Evolutionary conservation across 2,888 invertebrate genomes (phyloP), one percentile per base, ranked within the genome.

Genomic region (Harpalus rufipes): DNA sequence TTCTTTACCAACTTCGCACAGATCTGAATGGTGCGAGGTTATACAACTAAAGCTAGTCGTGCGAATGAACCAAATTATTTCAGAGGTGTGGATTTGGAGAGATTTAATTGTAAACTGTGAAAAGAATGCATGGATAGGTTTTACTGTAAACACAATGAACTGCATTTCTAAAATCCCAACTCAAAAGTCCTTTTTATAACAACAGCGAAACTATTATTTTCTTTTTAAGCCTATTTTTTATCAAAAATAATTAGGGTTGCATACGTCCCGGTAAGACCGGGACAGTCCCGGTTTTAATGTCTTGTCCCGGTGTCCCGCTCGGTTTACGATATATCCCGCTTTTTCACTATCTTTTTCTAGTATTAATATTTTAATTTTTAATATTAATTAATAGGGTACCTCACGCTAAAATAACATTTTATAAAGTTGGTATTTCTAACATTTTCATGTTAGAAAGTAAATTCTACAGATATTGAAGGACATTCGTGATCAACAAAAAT

Each of bases 1-100:
- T 84, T 84, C 84, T 84, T 84, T 51, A 83, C 25, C n/a, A 14
- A 74, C 44, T 74, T 32, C 32, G 39, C 41, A 12, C 21, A n/a
- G 39, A 61, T 44, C 25, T 80, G 16, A 44, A 63, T 63, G 61
- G 63, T 16, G 44, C 21, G 61, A 79, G 5, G 44, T 51, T 51
- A 51, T 7, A 51, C 44, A 51, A 51, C 44, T 12, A 12, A 4
- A 51, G 44, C 44, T 51, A 51, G 44, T 51, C 44, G 44, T 12
- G 44, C 12, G 44, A 51, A 51, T 51, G 0, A 12, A 12, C 8
- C 10, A 51, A 51, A 8, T 51, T 12, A 51, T 51, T 51, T 51
- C 44, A 51, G 44, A 51, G 44, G 44, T 51, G 44, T 51, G 44
- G 80, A 80, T 61, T 61, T 59, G 61, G 32, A 32, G 16, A 80